Percentiles rank a stretch among this genome's conserved stretches.
phyloP scores from a whole-genome alignment of 2,113 vertebrate species.

The Catagonus wagneri region DNA sequence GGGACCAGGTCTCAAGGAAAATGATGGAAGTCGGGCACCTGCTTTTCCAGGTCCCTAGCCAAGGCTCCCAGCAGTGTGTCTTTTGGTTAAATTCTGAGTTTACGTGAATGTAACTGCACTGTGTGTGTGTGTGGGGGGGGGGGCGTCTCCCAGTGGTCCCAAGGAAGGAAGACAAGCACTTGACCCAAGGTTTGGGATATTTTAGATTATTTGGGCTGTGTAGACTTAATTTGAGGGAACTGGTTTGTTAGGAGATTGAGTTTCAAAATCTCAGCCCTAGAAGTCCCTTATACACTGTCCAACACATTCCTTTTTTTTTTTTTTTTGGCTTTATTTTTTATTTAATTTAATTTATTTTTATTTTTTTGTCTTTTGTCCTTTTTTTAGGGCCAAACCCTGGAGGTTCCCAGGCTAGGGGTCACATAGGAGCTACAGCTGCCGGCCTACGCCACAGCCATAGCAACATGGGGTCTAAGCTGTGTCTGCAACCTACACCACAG shows the following conservation, averaged over 20 bases:
- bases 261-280: neutral
- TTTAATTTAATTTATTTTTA: too few relatives aligned
- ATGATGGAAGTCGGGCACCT: neutral
- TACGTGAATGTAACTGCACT: accelerated
- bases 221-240: neutral
- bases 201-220: neutral
- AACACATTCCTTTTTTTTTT: neutral
- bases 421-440: too few relatives aligned
- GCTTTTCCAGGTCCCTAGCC: accelerated
- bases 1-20: neutral
- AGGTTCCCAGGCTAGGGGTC: too few relatives aligned
- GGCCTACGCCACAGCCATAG: too few relatives aligned
- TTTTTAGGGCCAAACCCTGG: too few relatives aligned
- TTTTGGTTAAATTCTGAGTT: neutral
- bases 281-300: neutral
- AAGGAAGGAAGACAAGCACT: neutral
- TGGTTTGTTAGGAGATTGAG: neutral
- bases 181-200: accelerated
- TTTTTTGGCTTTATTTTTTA: too few relatives aligned
- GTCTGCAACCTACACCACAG: too few relatives aligned
- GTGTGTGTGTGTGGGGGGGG: too few relatives aligned
- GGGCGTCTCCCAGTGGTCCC: neutral
- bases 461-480: too few relatives aligned
- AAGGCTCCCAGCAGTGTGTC: accelerated
- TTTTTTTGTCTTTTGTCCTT: too few relatives aligned